Evolutionary conservation across 2,888 invertebrate species (phyloP).

Genomic region (Xylophagus ater): DNA sequence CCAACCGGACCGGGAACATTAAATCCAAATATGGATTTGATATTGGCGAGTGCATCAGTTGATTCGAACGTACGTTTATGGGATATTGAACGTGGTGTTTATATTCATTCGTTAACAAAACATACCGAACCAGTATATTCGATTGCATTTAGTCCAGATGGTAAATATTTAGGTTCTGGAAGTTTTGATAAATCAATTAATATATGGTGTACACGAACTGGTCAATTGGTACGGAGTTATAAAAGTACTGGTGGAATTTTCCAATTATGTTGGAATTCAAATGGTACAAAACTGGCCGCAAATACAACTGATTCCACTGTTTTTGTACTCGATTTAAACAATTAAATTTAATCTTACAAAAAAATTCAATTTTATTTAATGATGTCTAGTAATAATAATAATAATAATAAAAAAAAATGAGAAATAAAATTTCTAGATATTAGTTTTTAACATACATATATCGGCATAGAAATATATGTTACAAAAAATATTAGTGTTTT

Average conservation of each 20-base stretch:
- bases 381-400: no score
- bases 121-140: slow-evolving; percentile 98
- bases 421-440: no score
- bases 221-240: slow-evolving; percentile 92
- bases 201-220: slow-evolving; percentile 96
- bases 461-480: no score
- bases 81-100: slow-evolving; percentile 90
- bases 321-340: slow-evolving; percentile 80
- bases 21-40: slow-evolving; percentile 93
- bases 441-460: no score
- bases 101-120: slow-evolving; percentile 90
- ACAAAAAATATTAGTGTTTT: no score
- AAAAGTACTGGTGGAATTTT: slow-evolving; percentile 98
- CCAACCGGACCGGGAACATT: slow-evolving; percentile 95
- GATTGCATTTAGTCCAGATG: slow-evolving; percentile 96
- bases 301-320: slow-evolving; percentile 98
- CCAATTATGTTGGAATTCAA: slow-evolving; percentile 98
- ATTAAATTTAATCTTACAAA: slow-evolving; percentile 62
- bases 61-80: slow-evolving; percentile 95
- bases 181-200: slow-evolving; percentile 99
- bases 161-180: slow-evolving; percentile 93
- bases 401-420: no score
- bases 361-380: no score
- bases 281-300: slow-evolving; percentile 96
- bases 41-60: slow-evolving; percentile 95